Base-by-base conservation (phyloP, 2,113 vertebrate genomes). In the Corythaixoides concolor region DNA sequence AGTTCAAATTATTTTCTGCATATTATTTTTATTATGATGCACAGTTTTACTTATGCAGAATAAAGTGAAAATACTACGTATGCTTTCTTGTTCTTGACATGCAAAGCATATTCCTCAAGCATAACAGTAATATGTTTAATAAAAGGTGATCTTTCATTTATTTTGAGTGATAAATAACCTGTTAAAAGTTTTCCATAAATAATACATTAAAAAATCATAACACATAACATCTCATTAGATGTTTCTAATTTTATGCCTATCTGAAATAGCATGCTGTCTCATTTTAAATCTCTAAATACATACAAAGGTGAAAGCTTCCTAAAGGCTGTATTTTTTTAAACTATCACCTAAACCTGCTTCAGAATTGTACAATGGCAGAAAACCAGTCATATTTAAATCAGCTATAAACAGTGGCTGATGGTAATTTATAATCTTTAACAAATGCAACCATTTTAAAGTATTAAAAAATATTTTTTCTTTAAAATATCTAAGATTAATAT, bases 131-230 rank as follows among this genome's bases (percentile, higher is more conserved):
- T 62, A 90, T 66, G 53, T 66, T 85, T 95, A 86, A 92, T 93
- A 93, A 94, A 96, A 83, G 28, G 84, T 85, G 94, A 80, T 88
- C 74, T 95, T 93, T 96, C 50, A 88, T 80, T 92, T 92, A 75
- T 85, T 94, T 87, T 95, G 87, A 97, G 23, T 91, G 91, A 89
- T 94, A 87, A 58, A 85, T 94, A 95, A 89, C 47, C 50, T 83
- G 19, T 66, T 79, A 79, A 79, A 96, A 80, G 59, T 93, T 94
- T 93, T 88, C 55, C 23, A 87, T 91, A 96, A 88, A 89, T 94
- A 95, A 96, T 85, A 69, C 37, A 91, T 96, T 94, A 88, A 95
- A 96, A 88, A 91, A 86, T 94, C 89, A 56, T 79, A 95, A 81
- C 76, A 93, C 66, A 93, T 89, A 95, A 60, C 53, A 80, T 86